A percentile compares a stretch with the other conserved stretches of the same genome.
Conservation (phyloP, 2,113 vertebrate genomes). For the Solea solea region DNA sequence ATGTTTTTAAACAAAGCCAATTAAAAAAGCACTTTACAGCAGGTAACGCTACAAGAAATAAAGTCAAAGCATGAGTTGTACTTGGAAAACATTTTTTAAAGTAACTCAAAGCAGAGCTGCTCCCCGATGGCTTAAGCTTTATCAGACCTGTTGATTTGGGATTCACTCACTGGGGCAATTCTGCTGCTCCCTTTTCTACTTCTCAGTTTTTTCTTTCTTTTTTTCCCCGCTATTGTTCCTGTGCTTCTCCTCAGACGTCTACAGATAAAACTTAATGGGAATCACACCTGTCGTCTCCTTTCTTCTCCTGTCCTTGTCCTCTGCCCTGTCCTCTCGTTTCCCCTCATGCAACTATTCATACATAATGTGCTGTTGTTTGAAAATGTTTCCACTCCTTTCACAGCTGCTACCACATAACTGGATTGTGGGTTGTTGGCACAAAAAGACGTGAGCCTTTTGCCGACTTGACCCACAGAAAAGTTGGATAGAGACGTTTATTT, state of each 20-base stretch:
- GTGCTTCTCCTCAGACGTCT: conserved; percentile 22
- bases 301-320: conserved; percentile 17
- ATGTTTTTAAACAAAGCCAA: too few relatives aligned
- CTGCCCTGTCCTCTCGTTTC: conserved; percentile 1
- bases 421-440: too few relatives aligned
- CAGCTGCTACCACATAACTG: too few relatives aligned
- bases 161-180: conserved; percentile 39
- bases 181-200: conserved; percentile 19
- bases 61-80: too few relatives aligned
- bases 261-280: conserved; percentile 26
- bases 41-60: too few relatives aligned
- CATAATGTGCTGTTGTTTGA: conserved; percentile 9
- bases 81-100: too few relatives aligned
- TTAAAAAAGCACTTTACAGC: too few relatives aligned
- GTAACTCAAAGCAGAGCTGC: conserved; percentile 9
- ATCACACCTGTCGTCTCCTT: conserved; percentile 58
- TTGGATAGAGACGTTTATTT: too few relatives aligned
- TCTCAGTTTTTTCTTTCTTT: neutral
- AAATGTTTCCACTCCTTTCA: conserved; percentile 20
- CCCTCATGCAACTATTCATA: neutral
- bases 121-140: conserved; percentile 24
- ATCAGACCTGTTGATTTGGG: conserved; percentile 63
- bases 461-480: too few relatives aligned
- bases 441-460: too few relatives aligned
- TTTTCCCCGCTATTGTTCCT: conserved; percentile 17